A percentile compares a stretch with the other conserved stretches of the same genome.
phyloP scores from a whole-genome alignment of 1,140 invertebrate species.

The Lanistes nyassanus region DNA sequence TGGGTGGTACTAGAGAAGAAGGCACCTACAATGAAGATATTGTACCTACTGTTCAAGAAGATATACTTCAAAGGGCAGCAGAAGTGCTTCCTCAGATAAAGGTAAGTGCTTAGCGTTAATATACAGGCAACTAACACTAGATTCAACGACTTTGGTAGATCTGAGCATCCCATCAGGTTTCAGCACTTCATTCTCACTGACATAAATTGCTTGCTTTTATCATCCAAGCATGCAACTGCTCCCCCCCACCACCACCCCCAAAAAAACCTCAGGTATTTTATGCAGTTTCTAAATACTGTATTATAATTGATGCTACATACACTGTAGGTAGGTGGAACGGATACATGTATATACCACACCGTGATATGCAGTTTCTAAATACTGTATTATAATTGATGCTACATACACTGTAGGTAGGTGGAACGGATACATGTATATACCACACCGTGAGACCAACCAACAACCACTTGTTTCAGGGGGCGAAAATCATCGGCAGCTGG shows the following conservation, averaged over 20 bases:
- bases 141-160: too few relatives aligned
- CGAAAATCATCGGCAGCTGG: slow-evolving; percentile 71
- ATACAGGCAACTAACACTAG: too few relatives aligned
- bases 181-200: too few relatives aligned
- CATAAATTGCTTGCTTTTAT: too few relatives aligned
- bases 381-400: neutral
- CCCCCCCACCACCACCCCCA: too few relatives aligned
- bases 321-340: neutral
- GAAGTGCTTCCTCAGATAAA: slow-evolving; percentile 36
- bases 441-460: too few relatives aligned
- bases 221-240: too few relatives aligned
- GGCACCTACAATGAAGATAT: slow-evolving; percentile 28
- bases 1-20: slow-evolving; percentile 37
- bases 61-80: slow-evolving; percentile 30
- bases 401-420: neutral
- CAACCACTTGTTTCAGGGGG: slow-evolving; percentile 48
- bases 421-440: too few relatives aligned
- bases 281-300: neutral
- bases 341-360: too few relatives aligned
- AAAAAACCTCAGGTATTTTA: too few relatives aligned
- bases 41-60: slow-evolving; percentile 23
- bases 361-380: neutral
- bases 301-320: neutral
- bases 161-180: too few relatives aligned
- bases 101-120: too few relatives aligned